Percentiles rank a stretch among this genome's conserved stretches.
phyloP scores from a whole-genome alignment of 1,140 invertebrate genomes.

The Vanessa tameamea region DNA sequence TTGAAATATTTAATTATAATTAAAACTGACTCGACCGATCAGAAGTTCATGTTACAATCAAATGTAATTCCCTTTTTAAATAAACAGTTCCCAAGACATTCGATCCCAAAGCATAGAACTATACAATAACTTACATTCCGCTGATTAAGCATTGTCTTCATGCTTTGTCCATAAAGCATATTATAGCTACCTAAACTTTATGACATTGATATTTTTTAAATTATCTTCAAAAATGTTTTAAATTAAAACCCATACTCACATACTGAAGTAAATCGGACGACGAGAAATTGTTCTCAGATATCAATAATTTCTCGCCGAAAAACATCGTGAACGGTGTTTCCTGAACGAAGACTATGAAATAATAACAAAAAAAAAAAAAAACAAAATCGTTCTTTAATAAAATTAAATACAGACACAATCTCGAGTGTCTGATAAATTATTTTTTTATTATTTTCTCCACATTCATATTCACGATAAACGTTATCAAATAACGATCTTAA shows the following conservation, averaged over 20 bases:
- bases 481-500: too few relatives aligned
- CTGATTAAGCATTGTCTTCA: too few relatives aligned
- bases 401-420: neutral
- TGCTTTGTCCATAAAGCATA: too few relatives aligned
- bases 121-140: too few relatives aligned
- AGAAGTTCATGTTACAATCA: too few relatives aligned
- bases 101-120: too few relatives aligned
- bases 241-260: slow-evolving; percentile 6
- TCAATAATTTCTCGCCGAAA: neutral
- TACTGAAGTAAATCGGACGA: slow-evolving; percentile 11
- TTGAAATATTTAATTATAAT: too few relatives aligned
- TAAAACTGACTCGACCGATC: too few relatives aligned
- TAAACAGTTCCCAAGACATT: too few relatives aligned
- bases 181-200: too few relatives aligned
- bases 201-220: neutral
- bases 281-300: neutral
- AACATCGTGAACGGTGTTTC: neutral
- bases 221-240: too few relatives aligned
- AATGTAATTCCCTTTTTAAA: too few relatives aligned
- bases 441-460: neutral
- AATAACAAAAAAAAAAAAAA: neutral
- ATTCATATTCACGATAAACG: neutral
- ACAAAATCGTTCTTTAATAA: neutral
- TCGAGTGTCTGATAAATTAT: slow-evolving; percentile 1
- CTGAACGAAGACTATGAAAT: neutral